Percentiles rank a stretch among this genome's conserved stretches.
Evolutionary conservation across 2,888 invertebrate genomes (phyloP).

Genomic region (Clivina fossor): DNA sequence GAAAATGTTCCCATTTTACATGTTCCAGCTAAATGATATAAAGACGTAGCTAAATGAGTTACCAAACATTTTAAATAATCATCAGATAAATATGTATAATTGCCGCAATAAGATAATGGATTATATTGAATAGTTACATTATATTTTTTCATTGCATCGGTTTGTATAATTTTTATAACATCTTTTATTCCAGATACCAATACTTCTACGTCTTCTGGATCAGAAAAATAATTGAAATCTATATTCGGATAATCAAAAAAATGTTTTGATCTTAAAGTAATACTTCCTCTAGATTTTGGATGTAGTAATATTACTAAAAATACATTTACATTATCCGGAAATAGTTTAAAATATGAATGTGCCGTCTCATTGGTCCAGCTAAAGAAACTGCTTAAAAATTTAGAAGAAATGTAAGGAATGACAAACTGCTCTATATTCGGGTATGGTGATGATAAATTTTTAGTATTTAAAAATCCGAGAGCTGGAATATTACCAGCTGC

Average conservation of each 20-base stretch:
- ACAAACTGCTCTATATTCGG: conserved; percentile 15
- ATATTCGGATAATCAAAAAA: conserved; percentile 71
- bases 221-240: conserved; percentile 73
- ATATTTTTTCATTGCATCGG: conserved; percentile 17
- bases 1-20: conserved; percentile 65
- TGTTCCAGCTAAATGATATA: conserved; percentile 67
- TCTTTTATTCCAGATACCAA: conserved; percentile 57
- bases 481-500: conserved; percentile 1
- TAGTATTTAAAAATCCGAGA: not conserved
- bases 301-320: conserved; percentile 49
- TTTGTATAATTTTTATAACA: not conserved
- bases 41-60: conserved; percentile 61
- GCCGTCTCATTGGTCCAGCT: conserved; percentile 38
- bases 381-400: not conserved
- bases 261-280: conserved; percentile 59
- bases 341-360: conserved; percentile 60
- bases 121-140: conserved; percentile 41
- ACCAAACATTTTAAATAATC: conserved; percentile 68
- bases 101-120: conserved; percentile 53
- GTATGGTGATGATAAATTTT: not conserved
- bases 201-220: conserved; percentile 61
- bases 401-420: not conserved
- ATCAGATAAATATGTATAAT: conserved; percentile 56
- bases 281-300: conserved; percentile 44
- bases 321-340: conserved; percentile 51